A percentile compares a stretch with the other conserved stretches of the same genome.
phyloP scores from a whole-genome alignment of 2,888 invertebrate species.

The Amphipoea lucens region DNA sequence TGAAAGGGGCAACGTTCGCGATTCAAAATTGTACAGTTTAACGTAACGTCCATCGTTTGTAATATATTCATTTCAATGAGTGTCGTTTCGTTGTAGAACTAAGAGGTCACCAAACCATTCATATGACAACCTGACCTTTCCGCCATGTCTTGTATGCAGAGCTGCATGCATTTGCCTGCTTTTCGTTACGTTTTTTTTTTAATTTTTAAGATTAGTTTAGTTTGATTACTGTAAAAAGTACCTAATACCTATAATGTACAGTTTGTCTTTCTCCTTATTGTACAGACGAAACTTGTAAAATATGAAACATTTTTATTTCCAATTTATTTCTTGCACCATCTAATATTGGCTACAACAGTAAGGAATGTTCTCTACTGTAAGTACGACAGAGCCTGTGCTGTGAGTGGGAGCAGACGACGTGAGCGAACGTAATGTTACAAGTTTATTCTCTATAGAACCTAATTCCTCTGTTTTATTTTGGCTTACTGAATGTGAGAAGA shows the following conservation, averaged over 20 bases:
- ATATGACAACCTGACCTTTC: constrained; percentile 93
- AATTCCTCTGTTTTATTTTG: constrained; percentile 84
- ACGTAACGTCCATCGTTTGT: constrained; percentile 90
- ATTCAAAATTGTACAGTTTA: constrained; percentile 88
- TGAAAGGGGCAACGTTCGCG: constrained; percentile 96
- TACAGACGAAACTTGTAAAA: constrained; percentile 89
- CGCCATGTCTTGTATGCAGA: constrained; percentile 92
- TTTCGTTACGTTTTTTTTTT: constrained; percentile 90
- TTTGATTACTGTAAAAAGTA: constrained; percentile 89
- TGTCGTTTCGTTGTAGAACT: constrained; percentile 92
- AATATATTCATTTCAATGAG: constrained; percentile 91
- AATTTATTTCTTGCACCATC: constrained; percentile 93
- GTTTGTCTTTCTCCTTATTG: constrained; percentile 88
- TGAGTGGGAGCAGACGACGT: constrained; percentile 81
- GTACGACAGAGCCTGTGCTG: constrained; percentile 82
- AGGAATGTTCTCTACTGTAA: constrained; percentile 93
- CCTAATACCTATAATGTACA: constrained; percentile 86
- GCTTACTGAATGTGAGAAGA: constrained; percentile 87
- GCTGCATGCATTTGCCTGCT: constrained; percentile 93
- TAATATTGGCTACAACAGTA: constrained; percentile 91
- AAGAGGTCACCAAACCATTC: constrained; percentile 90
- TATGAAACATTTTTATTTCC: constrained; percentile 91
- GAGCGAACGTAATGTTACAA: constrained; percentile 79
- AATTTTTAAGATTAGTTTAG: constrained; percentile 90
- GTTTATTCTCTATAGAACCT: constrained; percentile 72